Evolutionary conservation across 1,140 invertebrate species (phyloP), one percentile per base, ranked within the genome.

Genomic region (Tyrophagus putrescentiae): DNA sequence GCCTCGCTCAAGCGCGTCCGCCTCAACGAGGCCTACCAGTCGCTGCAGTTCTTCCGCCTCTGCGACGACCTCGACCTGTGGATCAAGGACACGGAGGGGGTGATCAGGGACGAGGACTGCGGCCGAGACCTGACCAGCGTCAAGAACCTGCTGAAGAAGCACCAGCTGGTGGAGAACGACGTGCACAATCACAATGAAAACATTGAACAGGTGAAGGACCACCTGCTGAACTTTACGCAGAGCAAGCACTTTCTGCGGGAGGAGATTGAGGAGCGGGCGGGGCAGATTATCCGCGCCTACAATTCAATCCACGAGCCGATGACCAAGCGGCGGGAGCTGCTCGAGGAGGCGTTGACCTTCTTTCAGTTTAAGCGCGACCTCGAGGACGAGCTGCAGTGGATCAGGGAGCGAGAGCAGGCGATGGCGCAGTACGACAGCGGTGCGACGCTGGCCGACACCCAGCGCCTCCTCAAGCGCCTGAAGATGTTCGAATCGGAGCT

Each of bases 301-400:
- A 78, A 85, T 29, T 81, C 83, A 44, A 72, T 95, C 0, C 75
- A 79, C 66, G 88, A 84, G 33, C 96, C 96, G 16, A 74, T 99
- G 13, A 69, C 91, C 61, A 84, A 89, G 62, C 78, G 93, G 96
- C 67, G 76, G 80, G 44, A 81, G 92, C 13, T 71, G 98, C 44
- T 87, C 92, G 64, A 95, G 96, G 77, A 97, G 96, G 74, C 98
- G 98, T 74, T 90, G 95, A 73, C 92, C 94, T 1, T 97, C 23
- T 87, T 92, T 80, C 95, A 98, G 73, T 99, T 98, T 77, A 80
- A 92, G 34, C 80, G 95, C 60, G 95, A 99, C 73, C 83, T 98
- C 52, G 96, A 98, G 70, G 95, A 99, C 72, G 96, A 99, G 73
- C 93, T 96, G 66, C 73, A 98, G 4, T 99, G 95, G 94, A 91